Percentiles rank a stretch among this genome's conserved stretches.
phyloP scores from a whole-genome alignment of 1,140 invertebrate genomes.

The Drosophila subobscura region DNA sequence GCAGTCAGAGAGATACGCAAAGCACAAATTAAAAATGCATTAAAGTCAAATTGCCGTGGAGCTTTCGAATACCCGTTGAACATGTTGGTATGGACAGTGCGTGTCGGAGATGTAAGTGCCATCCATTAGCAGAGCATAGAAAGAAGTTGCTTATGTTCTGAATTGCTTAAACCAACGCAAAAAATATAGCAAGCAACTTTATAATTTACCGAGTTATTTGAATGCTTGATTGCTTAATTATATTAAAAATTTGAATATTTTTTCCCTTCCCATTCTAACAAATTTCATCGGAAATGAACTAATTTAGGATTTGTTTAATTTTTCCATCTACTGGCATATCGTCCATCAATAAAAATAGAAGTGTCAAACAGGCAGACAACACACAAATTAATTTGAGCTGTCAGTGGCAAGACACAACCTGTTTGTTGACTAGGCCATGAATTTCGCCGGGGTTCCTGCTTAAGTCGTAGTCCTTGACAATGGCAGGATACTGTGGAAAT shows the following conservation, averaged over 20 bases:
- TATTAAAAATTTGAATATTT: no score
- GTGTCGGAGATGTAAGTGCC: no score
- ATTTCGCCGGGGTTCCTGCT: neutral
- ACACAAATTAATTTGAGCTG: slow-evolving; percentile 55
- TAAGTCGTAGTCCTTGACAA: slow-evolving; percentile 32
- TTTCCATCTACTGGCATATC: slow-evolving; percentile 16
- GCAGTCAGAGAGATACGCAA: slow-evolving; percentile 3
- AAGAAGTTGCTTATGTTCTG: no score
- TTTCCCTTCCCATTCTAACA: no score
- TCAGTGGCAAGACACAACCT: slow-evolving; percentile 46
- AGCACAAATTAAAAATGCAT: slow-evolving; percentile 55
- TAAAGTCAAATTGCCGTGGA: slow-evolving; percentile 49
- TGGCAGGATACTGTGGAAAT: slow-evolving; percentile 42
- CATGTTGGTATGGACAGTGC: no score
- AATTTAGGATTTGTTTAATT: neutral
- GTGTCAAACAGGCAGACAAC: slow-evolving; percentile 28
- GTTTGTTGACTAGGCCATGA: neutral
- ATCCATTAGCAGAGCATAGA: no score
- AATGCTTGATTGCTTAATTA: no score
- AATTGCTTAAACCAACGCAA: no score
- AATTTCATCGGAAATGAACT: no score
- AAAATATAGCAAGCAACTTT: no score
- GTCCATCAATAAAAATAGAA: slow-evolving; percentile 23
- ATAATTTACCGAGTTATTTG: no score
- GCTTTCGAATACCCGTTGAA: no score